Conservation (phyloP, 2,797 vertebrate genomes). For the Simalia tracyae region DNA sequence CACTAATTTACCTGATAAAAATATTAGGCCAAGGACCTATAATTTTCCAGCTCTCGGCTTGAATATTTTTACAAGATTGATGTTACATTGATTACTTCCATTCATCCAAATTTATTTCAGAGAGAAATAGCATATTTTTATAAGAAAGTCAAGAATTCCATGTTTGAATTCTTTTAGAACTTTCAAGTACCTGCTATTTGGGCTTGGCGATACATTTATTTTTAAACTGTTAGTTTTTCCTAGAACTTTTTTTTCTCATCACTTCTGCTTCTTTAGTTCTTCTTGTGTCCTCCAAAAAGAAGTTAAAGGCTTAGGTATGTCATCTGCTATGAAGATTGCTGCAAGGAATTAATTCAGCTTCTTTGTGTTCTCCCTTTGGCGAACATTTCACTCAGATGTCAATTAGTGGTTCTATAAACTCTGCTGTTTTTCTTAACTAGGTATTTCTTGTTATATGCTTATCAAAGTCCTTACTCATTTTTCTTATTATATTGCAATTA, state of each 20-base stretch:
- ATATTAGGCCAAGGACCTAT: background rate
- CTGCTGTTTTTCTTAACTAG: background rate
- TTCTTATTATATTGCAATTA: background rate
- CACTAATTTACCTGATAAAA: background rate
- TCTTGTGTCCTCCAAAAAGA: background rate
- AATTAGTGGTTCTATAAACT: background rate
- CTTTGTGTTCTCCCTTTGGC: background rate
- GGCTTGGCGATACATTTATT: background rate
- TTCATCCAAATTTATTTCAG: background rate
- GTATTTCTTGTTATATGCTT: background rate
- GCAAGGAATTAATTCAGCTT: slow-evolving; percentile 1
- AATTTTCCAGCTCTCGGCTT: background rate
- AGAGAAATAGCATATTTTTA: background rate
- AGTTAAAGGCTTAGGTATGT: background rate
- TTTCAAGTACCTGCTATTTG: background rate
- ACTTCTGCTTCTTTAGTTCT: background rate
- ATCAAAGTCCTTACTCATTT: background rate
- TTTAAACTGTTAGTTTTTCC: background rate
- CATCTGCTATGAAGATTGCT: background rate
- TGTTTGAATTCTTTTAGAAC: background rate
- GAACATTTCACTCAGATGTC: background rate
- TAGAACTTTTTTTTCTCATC: background rate
- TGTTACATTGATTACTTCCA: background rate
- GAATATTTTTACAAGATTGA: background rate
- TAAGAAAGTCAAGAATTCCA: background rate